These are phyloP conservation scores for Caerostris darwini DNA, from an alignment of 1,140 invertebrate species.

Conservation along the genomic window DNA sequence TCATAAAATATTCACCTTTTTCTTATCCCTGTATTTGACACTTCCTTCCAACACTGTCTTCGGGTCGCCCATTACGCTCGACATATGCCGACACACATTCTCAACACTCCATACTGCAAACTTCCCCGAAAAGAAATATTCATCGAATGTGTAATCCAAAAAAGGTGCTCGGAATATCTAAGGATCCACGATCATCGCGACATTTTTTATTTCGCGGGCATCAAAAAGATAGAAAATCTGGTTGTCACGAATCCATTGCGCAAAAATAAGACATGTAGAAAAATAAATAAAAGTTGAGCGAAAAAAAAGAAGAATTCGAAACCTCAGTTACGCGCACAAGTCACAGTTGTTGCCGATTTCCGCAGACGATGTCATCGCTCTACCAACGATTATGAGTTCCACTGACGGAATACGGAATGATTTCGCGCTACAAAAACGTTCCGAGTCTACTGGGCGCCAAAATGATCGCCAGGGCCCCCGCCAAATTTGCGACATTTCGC, in stretches of 20 bases:
- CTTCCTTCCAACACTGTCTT: slow-evolving; percentile 92
- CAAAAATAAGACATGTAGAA: not conserved
- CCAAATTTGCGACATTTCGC: slow-evolving; percentile 30
- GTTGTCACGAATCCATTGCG: not conserved
- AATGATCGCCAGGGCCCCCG: slow-evolving; percentile 2
- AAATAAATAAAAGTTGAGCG: not conserved
- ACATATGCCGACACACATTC: slow-evolving; percentile 63
- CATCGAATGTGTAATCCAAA: slow-evolving; percentile 30
- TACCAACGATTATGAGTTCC: slow-evolving; percentile 48
- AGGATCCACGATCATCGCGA: not conserved
- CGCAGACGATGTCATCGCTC: slow-evolving; percentile 27
- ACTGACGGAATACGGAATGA: slow-evolving; percentile 31
- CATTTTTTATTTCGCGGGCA: not conserved
- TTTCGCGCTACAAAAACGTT: not conserved
- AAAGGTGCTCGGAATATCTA: not conserved
- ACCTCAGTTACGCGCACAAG: slow-evolving; percentile 32
- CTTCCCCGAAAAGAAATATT: not conserved
- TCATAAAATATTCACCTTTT: slow-evolving; percentile 86
- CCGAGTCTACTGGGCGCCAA: slow-evolving; percentile 15
- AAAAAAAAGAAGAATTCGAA: not conserved
- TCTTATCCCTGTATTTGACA: slow-evolving; percentile 93
- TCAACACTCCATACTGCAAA: slow-evolving; percentile 61
- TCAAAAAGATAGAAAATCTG: not conserved
- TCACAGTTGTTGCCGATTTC: not conserved
- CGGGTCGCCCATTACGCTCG: slow-evolving; percentile 86